phyloP scores from a whole-genome alignment of 2,888 invertebrate genomes.

The Scrobipalpa atriplicella region DNA sequence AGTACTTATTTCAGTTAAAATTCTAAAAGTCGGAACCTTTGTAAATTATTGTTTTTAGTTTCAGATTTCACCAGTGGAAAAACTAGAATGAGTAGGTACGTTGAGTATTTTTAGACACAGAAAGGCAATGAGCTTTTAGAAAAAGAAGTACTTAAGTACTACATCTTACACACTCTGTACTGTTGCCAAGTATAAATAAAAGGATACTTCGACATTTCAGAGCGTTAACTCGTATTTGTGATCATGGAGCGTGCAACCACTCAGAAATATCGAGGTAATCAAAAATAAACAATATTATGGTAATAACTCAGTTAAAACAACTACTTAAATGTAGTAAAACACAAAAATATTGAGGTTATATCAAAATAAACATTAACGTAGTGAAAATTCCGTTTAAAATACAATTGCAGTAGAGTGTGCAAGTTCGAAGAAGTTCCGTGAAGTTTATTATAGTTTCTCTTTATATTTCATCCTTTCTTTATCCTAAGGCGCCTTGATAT shows the following conservation, averaged over 20 bases:
- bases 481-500: slow-evolving; percentile 78
- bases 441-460: slow-evolving; percentile 34
- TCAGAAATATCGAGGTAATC: no score
- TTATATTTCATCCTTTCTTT: slow-evolving; percentile 44
- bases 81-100: slow-evolving; percentile 24
- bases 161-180: background rate
- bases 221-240: no score
- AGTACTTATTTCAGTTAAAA: no score
- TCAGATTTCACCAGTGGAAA: slow-evolving; percentile 32
- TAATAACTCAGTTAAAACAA: no score
- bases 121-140: slow-evolving; percentile 66
- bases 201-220: no score
- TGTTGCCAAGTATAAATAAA: background rate
- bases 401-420: slow-evolving; percentile 25
- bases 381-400: background rate
- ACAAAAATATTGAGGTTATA: no score
- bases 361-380: no score
- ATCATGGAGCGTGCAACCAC: no score
- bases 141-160: background rate
- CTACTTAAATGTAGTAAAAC: no score
- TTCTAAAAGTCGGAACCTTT: no score
- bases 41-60: background rate
- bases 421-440: slow-evolving; percentile 40
- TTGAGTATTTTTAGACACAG: slow-evolving; percentile 47
- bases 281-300: no score